Conservation (phyloP, 2,888 invertebrate genomes). For the Hydriomena furcata region DNA sequence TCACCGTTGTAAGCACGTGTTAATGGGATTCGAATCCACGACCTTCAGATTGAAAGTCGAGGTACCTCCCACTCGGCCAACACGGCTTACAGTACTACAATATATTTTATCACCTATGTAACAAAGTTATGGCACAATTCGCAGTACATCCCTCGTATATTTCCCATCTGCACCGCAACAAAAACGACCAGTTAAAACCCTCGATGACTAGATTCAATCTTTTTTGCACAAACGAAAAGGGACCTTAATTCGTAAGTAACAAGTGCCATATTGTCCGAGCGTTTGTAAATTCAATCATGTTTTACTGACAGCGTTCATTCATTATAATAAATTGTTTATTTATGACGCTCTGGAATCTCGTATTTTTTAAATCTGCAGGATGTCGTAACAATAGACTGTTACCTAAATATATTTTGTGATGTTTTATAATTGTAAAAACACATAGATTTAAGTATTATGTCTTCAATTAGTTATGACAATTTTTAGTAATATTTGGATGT, state of each 20-base stretch:
- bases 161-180: conserved; percentile 26
- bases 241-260: neutral
- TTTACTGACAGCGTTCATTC: conserved; percentile 29
- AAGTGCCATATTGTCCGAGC: conserved; percentile 17
- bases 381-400: neutral
- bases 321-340: conserved; percentile 30
- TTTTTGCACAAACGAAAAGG: conserved; percentile 13
- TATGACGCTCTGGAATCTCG: neutral
- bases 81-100: no score
- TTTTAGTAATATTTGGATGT: no score
- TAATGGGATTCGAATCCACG: no score
- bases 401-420: no score
- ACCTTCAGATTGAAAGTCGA: no score
- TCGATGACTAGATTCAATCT: conserved; percentile 30
- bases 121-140: conserved; percentile 27
- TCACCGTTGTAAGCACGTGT: no score
- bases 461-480: no score
- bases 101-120: conserved; percentile 6
- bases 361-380: neutral
- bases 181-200: conserved; percentile 32
- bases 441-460: no score
- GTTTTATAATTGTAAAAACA: no score
- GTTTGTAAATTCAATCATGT: conserved; percentile 32
- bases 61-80: no score
- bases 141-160: conserved; percentile 17